These are phyloP conservation scores for Oxystoma pomonae DNA, from an alignment of 2,888 invertebrate species.

Conservation along the genomic window DNA sequence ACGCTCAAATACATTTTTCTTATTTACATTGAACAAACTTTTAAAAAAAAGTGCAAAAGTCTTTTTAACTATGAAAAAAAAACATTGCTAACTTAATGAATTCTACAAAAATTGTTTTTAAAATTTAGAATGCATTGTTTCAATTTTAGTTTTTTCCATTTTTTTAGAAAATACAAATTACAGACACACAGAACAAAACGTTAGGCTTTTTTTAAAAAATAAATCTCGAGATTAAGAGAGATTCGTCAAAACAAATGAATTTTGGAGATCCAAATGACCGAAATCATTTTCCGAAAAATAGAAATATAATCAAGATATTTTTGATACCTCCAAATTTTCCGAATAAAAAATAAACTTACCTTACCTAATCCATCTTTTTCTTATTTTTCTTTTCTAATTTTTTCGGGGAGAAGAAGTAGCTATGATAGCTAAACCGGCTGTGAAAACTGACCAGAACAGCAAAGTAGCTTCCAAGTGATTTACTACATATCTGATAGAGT, in stretches of 20 bases:
- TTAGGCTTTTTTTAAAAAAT: not conserved
- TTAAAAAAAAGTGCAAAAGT: not conserved
- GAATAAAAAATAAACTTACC: not conserved
- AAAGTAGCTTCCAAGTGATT: slow-evolving; percentile 52
- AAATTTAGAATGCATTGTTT: too few relatives aligned
- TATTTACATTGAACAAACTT: too few relatives aligned
- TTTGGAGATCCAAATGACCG: too few relatives aligned
- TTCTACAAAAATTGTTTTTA: not conserved
- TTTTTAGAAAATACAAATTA: not conserved
- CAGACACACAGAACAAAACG: not conserved
- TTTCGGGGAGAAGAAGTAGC: slow-evolving; percentile 37
- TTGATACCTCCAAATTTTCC: not conserved
- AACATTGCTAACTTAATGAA: not conserved
- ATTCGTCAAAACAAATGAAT: not conserved
- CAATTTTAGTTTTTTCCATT: not conserved
- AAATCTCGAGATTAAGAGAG: not conserved
- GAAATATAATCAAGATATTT: not conserved
- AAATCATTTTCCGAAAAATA: not conserved
- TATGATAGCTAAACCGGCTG: slow-evolving; percentile 55
- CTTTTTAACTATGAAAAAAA: not conserved
- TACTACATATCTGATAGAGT: slow-evolving; percentile 48
- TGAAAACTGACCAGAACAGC: slow-evolving; percentile 54
- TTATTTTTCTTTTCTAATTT: not conserved
- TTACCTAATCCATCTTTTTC: too few relatives aligned
- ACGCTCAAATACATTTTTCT: too few relatives aligned